Evolutionary conservation across 2,888 invertebrate species (phyloP).

Genomic region (Odontothrips loti): DNA sequence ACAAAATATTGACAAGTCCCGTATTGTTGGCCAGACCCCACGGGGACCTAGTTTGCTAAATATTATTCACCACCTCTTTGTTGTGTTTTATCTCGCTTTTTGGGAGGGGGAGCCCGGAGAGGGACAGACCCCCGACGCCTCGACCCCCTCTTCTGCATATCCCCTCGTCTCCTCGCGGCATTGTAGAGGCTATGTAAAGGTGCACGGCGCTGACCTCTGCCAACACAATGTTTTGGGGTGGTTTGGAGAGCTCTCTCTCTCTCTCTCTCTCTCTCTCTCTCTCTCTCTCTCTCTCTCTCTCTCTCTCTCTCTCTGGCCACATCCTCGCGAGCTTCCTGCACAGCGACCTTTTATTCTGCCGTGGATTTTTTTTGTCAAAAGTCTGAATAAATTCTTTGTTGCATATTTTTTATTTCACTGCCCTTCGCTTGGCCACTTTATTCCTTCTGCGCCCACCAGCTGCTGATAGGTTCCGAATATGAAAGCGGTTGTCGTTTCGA

Average conservation of each 20-base stretch:
- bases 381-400: neutral
- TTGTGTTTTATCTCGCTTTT: neutral
- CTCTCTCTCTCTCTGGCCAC: neutral
- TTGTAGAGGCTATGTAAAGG: neutral
- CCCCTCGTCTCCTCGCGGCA: neutral
- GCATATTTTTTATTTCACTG: neutral
- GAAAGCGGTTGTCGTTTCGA: neutral
- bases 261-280: no score
- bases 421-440: no score
- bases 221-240: neutral
- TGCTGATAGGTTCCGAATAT: neutral
- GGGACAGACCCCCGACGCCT: neutral
- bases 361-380: no score
- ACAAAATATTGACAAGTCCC: conserved; percentile 19
- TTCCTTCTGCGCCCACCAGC: neutral
- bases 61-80: conserved; percentile 24
- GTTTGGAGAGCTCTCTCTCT: no score
- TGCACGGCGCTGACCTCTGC: neutral
- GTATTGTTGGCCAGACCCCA: neutral
- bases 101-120: neutral
- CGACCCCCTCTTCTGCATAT: neutral
- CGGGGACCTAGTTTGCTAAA: conserved; percentile 18
- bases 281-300: no score
- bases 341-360: neutral
- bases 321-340: neutral